These are phyloP conservation scores for Antitype chi DNA, from an alignment of 2,888 invertebrate species.

Conservation along the genomic window DNA sequence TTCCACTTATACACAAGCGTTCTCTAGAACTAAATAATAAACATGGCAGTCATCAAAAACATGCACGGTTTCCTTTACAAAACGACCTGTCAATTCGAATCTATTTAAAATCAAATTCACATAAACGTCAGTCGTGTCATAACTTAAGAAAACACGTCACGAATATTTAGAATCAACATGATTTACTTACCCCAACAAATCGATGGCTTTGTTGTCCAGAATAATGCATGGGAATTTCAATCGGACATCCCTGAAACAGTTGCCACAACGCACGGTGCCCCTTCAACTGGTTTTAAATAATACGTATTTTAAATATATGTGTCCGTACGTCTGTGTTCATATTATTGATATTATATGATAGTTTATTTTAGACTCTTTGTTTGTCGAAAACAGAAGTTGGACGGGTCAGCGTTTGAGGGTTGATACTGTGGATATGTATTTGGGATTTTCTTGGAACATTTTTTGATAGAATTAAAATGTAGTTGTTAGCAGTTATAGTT, in stretches of 20 bases:
- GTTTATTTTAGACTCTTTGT: conserved; percentile 84
- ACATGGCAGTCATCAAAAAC: not conserved
- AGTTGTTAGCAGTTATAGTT: too few relatives aligned
- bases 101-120: conserved; percentile 79
- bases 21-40: conserved; percentile 2
- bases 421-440: conserved; percentile 48
- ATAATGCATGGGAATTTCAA: conserved; percentile 87
- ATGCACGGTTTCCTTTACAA: conserved; percentile 47
- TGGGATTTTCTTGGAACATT: conserved; percentile 17
- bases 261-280: conserved; percentile 68
- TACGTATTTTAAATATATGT: conserved; percentile 90
- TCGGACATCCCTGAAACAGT: conserved; percentile 75
- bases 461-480: not conserved
- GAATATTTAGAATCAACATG: conserved; percentile 81
- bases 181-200: conserved; percentile 81
- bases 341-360: conserved; percentile 91
- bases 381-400: conserved; percentile 74
- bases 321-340: conserved; percentile 85
- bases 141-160: conserved; percentile 85
- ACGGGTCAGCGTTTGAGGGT: conserved; percentile 72
- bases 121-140: conserved; percentile 85
- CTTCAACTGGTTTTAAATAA: conserved; percentile 88
- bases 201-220: conserved; percentile 81
- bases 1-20: not conserved
- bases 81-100: conserved; percentile 70